Conservation (phyloP, 2,113 vertebrate species). For the Nestor notabilis region DNA sequence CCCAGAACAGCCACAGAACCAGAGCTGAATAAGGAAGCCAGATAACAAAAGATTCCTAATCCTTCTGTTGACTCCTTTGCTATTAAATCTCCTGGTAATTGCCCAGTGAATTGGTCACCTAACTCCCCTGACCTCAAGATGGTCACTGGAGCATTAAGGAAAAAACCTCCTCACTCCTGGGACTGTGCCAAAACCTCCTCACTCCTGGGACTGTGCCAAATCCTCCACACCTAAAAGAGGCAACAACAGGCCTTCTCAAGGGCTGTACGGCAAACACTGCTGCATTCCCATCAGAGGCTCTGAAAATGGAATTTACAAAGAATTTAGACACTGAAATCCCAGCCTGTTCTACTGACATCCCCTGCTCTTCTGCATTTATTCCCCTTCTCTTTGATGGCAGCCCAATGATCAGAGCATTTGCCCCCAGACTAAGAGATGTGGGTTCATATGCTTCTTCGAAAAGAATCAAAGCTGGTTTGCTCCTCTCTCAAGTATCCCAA, state of each 20-base stretch:
- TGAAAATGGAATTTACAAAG: background rate
- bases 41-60: background rate
- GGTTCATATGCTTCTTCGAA: background rate
- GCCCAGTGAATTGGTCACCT: background rate
- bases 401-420: background rate
- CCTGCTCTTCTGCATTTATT: background rate
- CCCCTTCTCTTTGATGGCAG: rapidly evolving
- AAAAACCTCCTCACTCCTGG: background rate
- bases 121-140: background rate
- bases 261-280: background rate
- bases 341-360: background rate
- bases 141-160: background rate
- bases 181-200: background rate
- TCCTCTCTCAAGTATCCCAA: background rate
- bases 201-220: background rate
- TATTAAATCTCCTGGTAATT: background rate
- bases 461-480: background rate
- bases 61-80: background rate
- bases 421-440: background rate
- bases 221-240: background rate
- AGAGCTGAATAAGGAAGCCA: background rate
- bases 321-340: background rate
- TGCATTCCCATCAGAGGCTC: background rate
- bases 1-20: background rate
- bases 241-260: background rate